Evolutionary conservation across 1,140 invertebrate species (phyloP).

Genomic region (Brachionus rubens): DNA sequence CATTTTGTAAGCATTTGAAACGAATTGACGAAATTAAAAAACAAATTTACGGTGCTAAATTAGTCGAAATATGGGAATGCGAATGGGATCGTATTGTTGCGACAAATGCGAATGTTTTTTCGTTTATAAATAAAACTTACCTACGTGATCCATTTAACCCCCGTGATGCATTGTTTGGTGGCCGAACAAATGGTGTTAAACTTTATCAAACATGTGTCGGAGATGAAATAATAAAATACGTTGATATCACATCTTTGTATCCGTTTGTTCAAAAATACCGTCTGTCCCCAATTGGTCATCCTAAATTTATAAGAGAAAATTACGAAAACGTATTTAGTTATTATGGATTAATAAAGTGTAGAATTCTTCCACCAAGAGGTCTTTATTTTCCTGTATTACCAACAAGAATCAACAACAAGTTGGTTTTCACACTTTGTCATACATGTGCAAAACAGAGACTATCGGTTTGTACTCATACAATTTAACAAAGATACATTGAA

Average conservation of each 20-base stretch:
- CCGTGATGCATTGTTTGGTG: conserved; percentile 55
- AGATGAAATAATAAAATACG: conserved; percentile 55
- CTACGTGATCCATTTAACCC: conserved; percentile 46
- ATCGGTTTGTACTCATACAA: conserved; percentile 35
- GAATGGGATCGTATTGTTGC: conserved; percentile 48
- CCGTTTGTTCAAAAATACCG: conserved; percentile 47
- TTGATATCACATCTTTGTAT: conserved; percentile 56
- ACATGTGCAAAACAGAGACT: conserved; percentile 47
- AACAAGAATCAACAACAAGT: too few species aligned
- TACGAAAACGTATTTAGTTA: conserved; percentile 48
- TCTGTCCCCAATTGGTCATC: conserved; percentile 55
- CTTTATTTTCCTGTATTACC: conserved; percentile 43
- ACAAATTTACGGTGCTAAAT: conserved; percentile 39
- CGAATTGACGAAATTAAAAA: conserved; percentile 33
- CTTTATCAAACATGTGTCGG: conserved; percentile 50
- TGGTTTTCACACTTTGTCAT: conserved; percentile 49
- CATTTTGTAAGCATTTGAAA: conserved; percentile 44
- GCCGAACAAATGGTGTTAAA: conserved; percentile 54
- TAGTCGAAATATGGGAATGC: conserved; percentile 49
- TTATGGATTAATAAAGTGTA: conserved; percentile 47
- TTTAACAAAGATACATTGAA: conserved; percentile 53
- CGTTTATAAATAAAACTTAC: too few species aligned
- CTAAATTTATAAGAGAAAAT: conserved; percentile 52
- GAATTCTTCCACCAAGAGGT: too few species aligned
- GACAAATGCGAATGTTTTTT: not conserved